Evolutionary conservation across 92 coral and sea anemone genomes (phyloP).

Genomic region (Actinernus sp.): DNA sequence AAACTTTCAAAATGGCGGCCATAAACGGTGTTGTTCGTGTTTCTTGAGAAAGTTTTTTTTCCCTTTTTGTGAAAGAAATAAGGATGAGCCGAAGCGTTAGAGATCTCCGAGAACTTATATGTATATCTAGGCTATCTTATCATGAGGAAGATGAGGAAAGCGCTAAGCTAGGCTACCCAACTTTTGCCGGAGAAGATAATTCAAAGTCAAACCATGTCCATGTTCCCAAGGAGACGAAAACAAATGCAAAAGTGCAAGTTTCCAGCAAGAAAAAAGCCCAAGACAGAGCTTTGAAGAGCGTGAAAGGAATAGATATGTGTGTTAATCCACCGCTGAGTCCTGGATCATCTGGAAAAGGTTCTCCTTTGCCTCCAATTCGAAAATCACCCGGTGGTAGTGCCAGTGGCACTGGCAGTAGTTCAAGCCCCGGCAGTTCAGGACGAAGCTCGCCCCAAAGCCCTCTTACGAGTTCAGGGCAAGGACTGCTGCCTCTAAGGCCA

Average conservation of each 20-base stretch:
- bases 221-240: slow-evolving; percentile 73
- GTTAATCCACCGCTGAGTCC: slow-evolving; percentile 69
- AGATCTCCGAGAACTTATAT: slow-evolving; percentile 88
- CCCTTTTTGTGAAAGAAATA: neutral
- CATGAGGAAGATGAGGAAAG: slow-evolving; percentile 78
- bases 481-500: slow-evolving; percentile 9
- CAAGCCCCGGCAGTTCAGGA: slow-evolving; percentile 56
- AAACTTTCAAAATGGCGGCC: slow-evolving; percentile 5
- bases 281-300: slow-evolving; percentile 13
- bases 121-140: slow-evolving; percentile 89
- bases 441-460: slow-evolving; percentile 27
- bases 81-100: slow-evolving; percentile 87
- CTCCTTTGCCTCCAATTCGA: slow-evolving; percentile 87
- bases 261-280: slow-evolving; percentile 23
- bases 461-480: neutral
- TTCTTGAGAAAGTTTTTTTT: neutral
- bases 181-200: neutral
- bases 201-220: neutral
- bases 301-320: slow-evolving; percentile 7
- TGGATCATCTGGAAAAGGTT: slow-evolving; percentile 72
- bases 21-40: neutral
- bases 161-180: slow-evolving; percentile 5
- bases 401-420: slow-evolving; percentile 25
- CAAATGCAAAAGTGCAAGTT: slow-evolving; percentile 55
- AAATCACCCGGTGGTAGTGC: slow-evolving; percentile 15